Conservation (phyloP, 2,797 vertebrate species). For the Crenuchus spilurus region DNA sequence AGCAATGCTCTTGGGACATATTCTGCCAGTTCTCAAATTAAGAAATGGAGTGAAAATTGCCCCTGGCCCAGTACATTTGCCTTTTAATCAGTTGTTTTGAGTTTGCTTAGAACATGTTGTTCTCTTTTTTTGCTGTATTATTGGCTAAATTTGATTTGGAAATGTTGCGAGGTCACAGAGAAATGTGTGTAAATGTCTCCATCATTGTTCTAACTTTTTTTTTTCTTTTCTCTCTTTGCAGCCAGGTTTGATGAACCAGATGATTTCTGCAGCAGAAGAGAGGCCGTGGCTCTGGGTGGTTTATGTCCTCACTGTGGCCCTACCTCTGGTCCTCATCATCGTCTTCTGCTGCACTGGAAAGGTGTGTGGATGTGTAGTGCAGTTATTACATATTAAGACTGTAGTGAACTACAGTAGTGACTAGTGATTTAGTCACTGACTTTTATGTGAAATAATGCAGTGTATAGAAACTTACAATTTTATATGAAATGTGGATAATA, state of each 20-base stretch:
- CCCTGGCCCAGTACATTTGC: not conserved
- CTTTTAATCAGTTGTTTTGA: not conserved
- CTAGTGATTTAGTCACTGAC: too few relatives aligned
- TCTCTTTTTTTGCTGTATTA: not conserved
- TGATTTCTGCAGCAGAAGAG: conserved; percentile 93
- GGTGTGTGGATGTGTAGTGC: conserved; percentile 70
- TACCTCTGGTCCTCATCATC: conserved; percentile 91
- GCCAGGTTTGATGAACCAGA: conserved; percentile 91
- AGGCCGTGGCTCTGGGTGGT: conserved; percentile 97
- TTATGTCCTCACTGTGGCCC: conserved; percentile 92
- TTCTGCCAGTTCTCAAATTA: not conserved
- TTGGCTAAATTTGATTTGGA: not conserved
- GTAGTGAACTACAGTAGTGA: not conserved
- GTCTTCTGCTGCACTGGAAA: conserved; percentile 98
- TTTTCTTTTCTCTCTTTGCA: conserved; percentile 60
- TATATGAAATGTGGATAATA: not conserved
- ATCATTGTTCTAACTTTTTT: not conserved
- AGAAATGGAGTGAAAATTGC: not conserved
- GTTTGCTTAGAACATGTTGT: not conserved
- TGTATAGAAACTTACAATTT: too few relatives aligned
- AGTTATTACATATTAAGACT: not conserved
- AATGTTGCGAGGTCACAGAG: not conserved
- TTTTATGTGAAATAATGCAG: too few relatives aligned
- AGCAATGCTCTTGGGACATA: not conserved
- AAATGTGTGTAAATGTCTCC: not conserved